Conservation (phyloP, 2,797 vertebrate genomes). For the Arremon aurantiirostris region DNA sequence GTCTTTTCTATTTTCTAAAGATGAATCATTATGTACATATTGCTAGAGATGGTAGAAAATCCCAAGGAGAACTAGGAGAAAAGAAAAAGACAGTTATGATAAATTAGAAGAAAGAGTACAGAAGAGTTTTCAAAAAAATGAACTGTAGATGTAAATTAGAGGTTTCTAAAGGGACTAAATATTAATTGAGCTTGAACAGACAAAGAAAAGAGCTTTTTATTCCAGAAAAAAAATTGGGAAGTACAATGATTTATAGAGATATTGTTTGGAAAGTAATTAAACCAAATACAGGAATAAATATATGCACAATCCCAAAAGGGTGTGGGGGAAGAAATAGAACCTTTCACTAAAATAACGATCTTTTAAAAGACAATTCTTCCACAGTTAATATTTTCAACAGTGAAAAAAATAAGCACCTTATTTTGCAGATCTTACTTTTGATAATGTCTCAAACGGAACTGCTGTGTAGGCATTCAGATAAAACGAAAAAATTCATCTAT, state of each 20-base stretch:
- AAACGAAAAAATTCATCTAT: not conserved
- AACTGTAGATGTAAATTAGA: not conserved
- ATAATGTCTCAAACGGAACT: rapidly evolving
- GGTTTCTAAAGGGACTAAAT: not conserved
- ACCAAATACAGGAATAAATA: not conserved
- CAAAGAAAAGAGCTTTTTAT: not conserved
- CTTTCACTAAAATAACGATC: not conserved
- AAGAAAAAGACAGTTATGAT: constrained; percentile 72
- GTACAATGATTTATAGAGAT: not conserved
- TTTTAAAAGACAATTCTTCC: not conserved
- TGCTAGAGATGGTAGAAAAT: constrained; percentile 74
- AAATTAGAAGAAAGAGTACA: constrained; percentile 48
- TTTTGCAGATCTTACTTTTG: not conserved
- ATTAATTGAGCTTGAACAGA: not conserved
- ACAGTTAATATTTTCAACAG: not conserved
- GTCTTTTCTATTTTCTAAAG: constrained; percentile 75
- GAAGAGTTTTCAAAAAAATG: not conserved
- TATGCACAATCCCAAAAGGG: not conserved
- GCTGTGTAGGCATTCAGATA: not conserved
- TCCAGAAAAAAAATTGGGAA: not conserved
- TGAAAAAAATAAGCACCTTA: not conserved
- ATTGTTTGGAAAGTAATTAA: not conserved
- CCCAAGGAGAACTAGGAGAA: constrained; percentile 78
- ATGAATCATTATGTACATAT: constrained; percentile 68
- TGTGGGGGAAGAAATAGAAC: not conserved